A percentile compares a stretch with the other conserved stretches of the same genome.
Conservation (phyloP, 2,113 vertebrate genomes). For the Tachysurus fulvidraco region DNA sequence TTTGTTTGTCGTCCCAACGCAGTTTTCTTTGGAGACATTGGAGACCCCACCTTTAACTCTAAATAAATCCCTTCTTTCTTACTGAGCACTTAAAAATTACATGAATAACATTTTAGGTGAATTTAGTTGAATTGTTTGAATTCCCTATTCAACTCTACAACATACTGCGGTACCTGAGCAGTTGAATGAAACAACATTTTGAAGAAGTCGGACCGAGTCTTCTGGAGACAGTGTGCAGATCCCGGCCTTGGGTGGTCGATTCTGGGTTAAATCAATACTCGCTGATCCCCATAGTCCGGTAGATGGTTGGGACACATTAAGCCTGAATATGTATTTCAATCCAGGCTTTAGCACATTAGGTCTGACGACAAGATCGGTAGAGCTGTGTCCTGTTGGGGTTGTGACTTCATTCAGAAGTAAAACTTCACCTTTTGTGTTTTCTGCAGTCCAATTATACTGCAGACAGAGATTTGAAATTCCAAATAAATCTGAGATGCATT, state of each 20-base stretch:
- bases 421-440: conserved; percentile 57
- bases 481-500: background rate
- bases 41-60: background rate
- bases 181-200: conserved; percentile 69
- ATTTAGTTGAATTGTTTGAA: background rate
- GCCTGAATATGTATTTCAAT: conserved; percentile 70
- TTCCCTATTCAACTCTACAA: background rate
- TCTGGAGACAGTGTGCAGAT: conserved; percentile 67
- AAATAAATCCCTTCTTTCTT: background rate
- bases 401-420: conserved; percentile 64
- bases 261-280: conserved; percentile 59
- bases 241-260: conserved; percentile 68
- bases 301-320: conserved; percentile 65
- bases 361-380: conserved; percentile 64
- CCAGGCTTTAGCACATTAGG: conserved; percentile 62
- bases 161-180: conserved; percentile 71
- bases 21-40: too few species aligned
- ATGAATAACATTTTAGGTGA: background rate
- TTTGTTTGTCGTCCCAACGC: too few species aligned
- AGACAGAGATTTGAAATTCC: background rate
- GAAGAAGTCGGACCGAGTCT: conserved; percentile 63
- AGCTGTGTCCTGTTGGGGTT: conserved; percentile 63
- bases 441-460: conserved; percentile 74
- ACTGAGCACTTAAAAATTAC: background rate
- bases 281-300: conserved; percentile 64